Base-by-base conservation (phyloP, 2,113 vertebrate genomes). In the Bubalus kerabau region DNA sequence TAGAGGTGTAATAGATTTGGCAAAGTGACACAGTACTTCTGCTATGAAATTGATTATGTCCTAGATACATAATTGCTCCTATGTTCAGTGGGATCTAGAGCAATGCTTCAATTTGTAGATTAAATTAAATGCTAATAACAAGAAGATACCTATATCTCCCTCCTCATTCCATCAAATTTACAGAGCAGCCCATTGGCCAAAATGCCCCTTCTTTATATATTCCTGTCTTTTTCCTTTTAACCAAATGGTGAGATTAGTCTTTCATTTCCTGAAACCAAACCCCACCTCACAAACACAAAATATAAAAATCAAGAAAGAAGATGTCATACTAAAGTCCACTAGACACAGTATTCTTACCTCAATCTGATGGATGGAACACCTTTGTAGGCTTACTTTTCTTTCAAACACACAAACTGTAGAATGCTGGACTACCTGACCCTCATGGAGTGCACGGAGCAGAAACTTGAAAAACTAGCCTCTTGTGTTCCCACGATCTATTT, bases 381-480 rank as follows among this genome's bases (percentile, higher is more conserved):
- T 95, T 26, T 62, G 76, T 46, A 93, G 48, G 13, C 48, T 96
- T 43, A 43, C 32, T 87, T 96, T 96, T 95, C 96, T 92, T 94
- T 90, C 71, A 95, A 94, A 90, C 87, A 82, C 60, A 92, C 86
- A 92, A 90, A 91, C 26, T 76, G 80, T 54, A 95, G 28, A 97
- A 93, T 90, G 81, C 78, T 90, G 43, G 48, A 52, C 64, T 92
- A 90, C 64, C 71, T 98, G 96, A 94, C 59, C 8, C 90, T 96
- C 76, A 54, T 43, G 94, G 93, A 98, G 56, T 67, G 3, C 85
- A 92, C 36, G 71, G 48, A 50, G 19, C 43, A 95, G 94, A 88
- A 98, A 98, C 98, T 97, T 98, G 99, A 98, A 98, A 99, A 99
- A 99, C 98, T 98, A 98, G 98, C 95, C 96, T 82, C 97, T 30